phyloP scores from a whole-genome alignment of 92 coral and sea anemone genomes.

The Montipora capitata region DNA sequence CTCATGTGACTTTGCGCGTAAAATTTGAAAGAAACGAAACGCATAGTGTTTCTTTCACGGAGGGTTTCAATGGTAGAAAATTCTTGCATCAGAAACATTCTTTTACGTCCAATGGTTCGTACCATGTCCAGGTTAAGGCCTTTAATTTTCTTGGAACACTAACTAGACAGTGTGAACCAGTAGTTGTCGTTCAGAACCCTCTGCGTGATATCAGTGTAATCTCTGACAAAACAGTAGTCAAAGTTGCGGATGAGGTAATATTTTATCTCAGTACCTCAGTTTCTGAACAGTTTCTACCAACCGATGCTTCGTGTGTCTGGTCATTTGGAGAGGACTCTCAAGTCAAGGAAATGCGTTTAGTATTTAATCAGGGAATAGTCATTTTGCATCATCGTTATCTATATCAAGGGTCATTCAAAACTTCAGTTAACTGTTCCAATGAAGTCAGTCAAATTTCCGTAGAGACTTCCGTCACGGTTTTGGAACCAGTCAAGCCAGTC shows the following conservation, averaged over 20 bases:
- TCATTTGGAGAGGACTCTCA: conserved; percentile 76
- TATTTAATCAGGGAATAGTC: conserved; percentile 5
- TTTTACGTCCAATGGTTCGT: conserved; percentile 43
- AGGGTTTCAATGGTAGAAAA: conserved; percentile 24
- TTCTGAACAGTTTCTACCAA: conserved; percentile 25
- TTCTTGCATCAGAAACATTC: conserved; percentile 48
- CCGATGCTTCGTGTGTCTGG: conserved; percentile 80
- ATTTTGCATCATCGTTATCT: not conserved
- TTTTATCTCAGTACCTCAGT: conserved; percentile 15
- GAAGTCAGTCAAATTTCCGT: conserved; percentile 62
- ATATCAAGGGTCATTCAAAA: conserved; percentile 58
- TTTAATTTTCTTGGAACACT: conserved; percentile 50
- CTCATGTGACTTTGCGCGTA: conserved; percentile 44
- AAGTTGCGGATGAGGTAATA: conserved; percentile 2
- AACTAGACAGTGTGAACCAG: not conserved
- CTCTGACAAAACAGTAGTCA: conserved; percentile 42
- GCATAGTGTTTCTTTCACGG: conserved; percentile 8
- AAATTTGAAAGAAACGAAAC: conserved; percentile 39
- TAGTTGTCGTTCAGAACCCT: conserved; percentile 77
- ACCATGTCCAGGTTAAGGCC: conserved; percentile 36
- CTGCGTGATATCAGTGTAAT: conserved; percentile 2
- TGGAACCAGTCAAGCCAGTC: conserved; percentile 61
- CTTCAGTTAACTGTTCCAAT: conserved; percentile 69
- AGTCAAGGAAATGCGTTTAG: conserved; percentile 20
- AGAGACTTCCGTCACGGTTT: conserved; percentile 58